Base-by-base conservation (phyloP, 2,888 invertebrate genomes). In the Standfussiana lucernea region DNA sequence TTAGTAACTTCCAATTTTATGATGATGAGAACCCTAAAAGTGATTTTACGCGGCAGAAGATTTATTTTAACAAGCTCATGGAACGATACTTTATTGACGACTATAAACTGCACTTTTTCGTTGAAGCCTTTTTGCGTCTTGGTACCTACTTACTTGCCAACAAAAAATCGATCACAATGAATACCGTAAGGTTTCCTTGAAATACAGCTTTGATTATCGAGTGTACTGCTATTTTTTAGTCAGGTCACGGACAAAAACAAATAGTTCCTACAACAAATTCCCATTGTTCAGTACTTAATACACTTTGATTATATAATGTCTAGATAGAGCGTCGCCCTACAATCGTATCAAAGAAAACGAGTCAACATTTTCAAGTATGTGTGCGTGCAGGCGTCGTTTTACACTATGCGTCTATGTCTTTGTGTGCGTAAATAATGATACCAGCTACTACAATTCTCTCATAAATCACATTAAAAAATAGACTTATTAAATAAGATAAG, bases 131-230 rank as follows among this genome's bases (percentile, higher is more conserved):
- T 80, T 85, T 72, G 50, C 62, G 61, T 2, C 67, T 42, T n/a
- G 21, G 42, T 74, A 65, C 56, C 59, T 84, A 59, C 56, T 65
- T 84, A 59, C 71, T 59, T 71, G 13, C 45, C 28, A 73, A 74
- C 47, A 77, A 80, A 71, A 84, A 75, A 84, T 68, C 64, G 64
- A 80, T 84, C 45, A 84, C 68, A 64, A 68, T 84, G 10, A 68
- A 2, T 68, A 61, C 64, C 32, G 84, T 67, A 53, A 84, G 32
- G 35, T 85, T 73, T 85, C 70, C 71, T 77, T 77, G 82, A 62
- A 47, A 59, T 64, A 56, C 21, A 21, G n/a, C 42, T 72, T 42
- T 40, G 24, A 24, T 61, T 61, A 37, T 56, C 70, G 32, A 70
- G 32, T 53, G 47, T n/a, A n/a, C 35, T 42, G 47, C 24, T 21